These are phyloP conservation scores for Micrasema longulum DNA, from an alignment of 1,140 invertebrate genomes.

Conservation along the genomic window DNA sequence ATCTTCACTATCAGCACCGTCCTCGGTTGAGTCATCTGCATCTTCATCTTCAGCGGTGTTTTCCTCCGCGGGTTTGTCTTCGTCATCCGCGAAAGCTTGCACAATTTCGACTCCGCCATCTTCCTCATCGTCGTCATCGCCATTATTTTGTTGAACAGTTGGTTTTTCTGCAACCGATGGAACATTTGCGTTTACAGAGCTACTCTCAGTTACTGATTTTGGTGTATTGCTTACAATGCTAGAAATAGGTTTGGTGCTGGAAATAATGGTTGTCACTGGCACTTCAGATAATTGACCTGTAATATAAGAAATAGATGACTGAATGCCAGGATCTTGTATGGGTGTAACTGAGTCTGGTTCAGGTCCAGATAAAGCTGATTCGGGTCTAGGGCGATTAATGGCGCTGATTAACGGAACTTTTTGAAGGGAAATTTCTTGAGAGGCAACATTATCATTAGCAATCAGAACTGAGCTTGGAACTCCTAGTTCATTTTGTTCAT, in stretches of 20 bases:
- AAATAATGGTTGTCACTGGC: constrained; percentile 62
- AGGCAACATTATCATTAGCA: constrained; percentile 20
- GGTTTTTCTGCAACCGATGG: constrained; percentile 13
- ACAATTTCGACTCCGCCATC: constrained; percentile 64
- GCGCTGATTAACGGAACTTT: constrained; percentile 42
- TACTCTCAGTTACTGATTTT: constrained; percentile 54
- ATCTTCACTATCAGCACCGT: constrained; percentile 21
- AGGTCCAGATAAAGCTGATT: background rate
- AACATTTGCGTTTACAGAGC: constrained; percentile 47
- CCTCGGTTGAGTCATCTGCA: constrained; percentile 55
- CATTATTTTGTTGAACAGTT: constrained; percentile 1
- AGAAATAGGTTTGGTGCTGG: constrained; percentile 57
- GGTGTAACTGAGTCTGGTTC: constrained; percentile 56
- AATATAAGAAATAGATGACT: constrained; percentile 66
- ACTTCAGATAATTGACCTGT: constrained; percentile 65
- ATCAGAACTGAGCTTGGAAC: constrained; percentile 34
- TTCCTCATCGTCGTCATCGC: constrained; percentile 56
- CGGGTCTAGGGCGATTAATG: constrained; percentile 34
- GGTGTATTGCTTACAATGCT: constrained; percentile 63
- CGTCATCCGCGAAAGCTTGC: constrained; percentile 62
- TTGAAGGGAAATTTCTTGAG: constrained; percentile 40
- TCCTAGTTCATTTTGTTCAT: constrained; percentile 52
- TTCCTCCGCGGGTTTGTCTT: constrained; percentile 59
- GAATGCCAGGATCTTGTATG: constrained; percentile 63
- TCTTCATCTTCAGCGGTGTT: constrained; percentile 54